Percentiles rank a stretch among this genome's conserved stretches.
Evolutionary conservation across 2,797 vertebrate species (phyloP).

Genomic region (Poecilia picta): DNA sequence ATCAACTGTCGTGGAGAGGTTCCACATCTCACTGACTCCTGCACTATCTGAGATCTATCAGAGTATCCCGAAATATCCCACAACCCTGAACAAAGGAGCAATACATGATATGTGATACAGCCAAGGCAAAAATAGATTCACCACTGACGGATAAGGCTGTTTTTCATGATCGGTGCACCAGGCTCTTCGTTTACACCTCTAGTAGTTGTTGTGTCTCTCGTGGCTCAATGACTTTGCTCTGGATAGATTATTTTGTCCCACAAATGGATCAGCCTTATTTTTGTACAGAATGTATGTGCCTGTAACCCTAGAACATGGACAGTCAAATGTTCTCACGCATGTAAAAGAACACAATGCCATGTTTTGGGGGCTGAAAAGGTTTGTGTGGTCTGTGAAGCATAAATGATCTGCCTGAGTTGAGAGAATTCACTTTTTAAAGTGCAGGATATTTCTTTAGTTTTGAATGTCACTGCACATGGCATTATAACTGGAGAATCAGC

Average conservation of each 20-base stretch:
- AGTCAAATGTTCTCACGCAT: slow-evolving; percentile 56
- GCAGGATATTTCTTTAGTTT: slow-evolving; percentile 53
- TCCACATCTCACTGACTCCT: slow-evolving; percentile 43
- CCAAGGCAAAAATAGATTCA: slow-evolving; percentile 79
- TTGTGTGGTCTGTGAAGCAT: slow-evolving; percentile 52
- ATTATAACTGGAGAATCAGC: slow-evolving; percentile 33
- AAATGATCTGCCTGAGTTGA: slow-evolving; percentile 54
- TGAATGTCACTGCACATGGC: slow-evolving; percentile 45
- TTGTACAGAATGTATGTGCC: slow-evolving; percentile 20
- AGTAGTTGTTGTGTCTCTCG: slow-evolving; percentile 28
- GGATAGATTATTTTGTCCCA: slow-evolving; percentile 11
- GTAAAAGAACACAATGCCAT: slow-evolving; percentile 45
- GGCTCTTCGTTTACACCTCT: slow-evolving; percentile 60
- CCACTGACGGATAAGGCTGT: slow-evolving; percentile 67
- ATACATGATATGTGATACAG: slow-evolving; percentile 72
- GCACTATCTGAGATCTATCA: slow-evolving; percentile 45
- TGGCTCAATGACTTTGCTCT: slow-evolving; percentile 15
- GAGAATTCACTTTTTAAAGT: slow-evolving; percentile 43
- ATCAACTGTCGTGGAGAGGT: slow-evolving; percentile 41
- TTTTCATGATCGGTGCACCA: slow-evolving; percentile 53
- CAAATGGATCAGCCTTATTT: slow-evolving; percentile 29
- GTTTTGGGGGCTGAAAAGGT: slow-evolving; percentile 41
- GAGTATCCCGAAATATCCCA: slow-evolving; percentile 68
- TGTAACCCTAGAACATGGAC: slow-evolving; percentile 59
- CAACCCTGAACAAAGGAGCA: slow-evolving; percentile 56